phyloP scores from a whole-genome alignment of 2,888 invertebrate species.

The Endomychus coccineus region DNA sequence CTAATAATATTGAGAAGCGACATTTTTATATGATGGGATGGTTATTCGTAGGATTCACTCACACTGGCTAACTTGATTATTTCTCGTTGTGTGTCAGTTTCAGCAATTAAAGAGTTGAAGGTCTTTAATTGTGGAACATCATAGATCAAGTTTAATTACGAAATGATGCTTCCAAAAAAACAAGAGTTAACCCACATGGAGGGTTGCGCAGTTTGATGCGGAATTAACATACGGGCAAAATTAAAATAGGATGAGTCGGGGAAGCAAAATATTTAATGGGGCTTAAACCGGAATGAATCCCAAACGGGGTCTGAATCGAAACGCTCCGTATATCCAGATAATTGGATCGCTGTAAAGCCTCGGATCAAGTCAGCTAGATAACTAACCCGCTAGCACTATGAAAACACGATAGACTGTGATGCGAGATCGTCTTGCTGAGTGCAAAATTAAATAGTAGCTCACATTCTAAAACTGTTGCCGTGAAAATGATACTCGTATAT shows the following conservation, averaged over 20 bases:
- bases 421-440: constrained; percentile 17
- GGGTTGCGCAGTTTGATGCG: constrained; percentile 5
- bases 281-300: constrained; percentile 36
- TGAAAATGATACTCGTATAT: constrained; percentile 37
- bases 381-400: constrained; percentile 39
- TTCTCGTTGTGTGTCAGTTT: too few species aligned
- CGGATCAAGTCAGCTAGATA: constrained; percentile 43
- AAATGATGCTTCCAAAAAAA: constrained; percentile 15
- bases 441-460: constrained; percentile 19
- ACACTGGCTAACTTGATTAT: too few species aligned
- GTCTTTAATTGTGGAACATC: constrained; percentile 1
- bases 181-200: constrained; percentile 4
- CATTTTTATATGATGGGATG: too few species aligned
- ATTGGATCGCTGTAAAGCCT: constrained; percentile 43
- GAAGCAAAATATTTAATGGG: constrained; percentile 32
- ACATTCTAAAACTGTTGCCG: constrained; percentile 33
- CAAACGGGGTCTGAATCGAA: constrained; percentile 41
- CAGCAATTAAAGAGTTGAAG: too few species aligned
- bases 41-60: too few species aligned
- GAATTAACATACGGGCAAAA: constrained; percentile 21
- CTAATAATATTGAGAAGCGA: too few species aligned
- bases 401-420: constrained; percentile 36
- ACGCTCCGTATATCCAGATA: constrained; percentile 44
- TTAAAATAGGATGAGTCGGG: constrained; percentile 22
- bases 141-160: constrained; percentile 15